These are phyloP conservation scores for Pandemis corylana DNA, from an alignment of 2,888 invertebrate species.

Conservation along the genomic window DNA sequence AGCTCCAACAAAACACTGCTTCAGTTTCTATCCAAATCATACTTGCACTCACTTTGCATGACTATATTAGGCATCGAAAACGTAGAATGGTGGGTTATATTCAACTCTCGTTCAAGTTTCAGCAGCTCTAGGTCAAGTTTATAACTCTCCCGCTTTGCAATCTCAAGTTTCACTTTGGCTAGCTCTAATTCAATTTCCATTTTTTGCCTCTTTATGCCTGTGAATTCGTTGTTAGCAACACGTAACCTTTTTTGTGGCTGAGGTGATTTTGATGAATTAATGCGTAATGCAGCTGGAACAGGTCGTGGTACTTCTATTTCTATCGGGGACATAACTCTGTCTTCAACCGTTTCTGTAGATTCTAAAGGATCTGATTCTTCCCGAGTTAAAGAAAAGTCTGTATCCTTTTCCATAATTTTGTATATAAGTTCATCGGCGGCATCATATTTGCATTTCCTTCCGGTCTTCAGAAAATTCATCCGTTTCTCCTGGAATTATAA, in stretches of 20 bases:
- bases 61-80: background rate
- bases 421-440: slow-evolving; percentile 1
- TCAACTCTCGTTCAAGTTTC: slow-evolving; percentile 6
- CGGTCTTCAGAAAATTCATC: background rate
- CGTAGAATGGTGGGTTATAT: background rate
- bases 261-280: background rate
- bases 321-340: background rate
- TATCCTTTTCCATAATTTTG: background rate
- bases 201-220: background rate
- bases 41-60: background rate
- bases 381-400: background rate
- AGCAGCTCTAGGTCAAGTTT: slow-evolving; percentile 4
- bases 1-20: too few species aligned
- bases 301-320: too few species aligned
- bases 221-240: background rate
- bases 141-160: slow-evolving; percentile 2
- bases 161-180: background rate
- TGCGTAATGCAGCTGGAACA: background rate
- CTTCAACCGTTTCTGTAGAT: background rate
- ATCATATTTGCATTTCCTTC: slow-evolving; percentile 7
- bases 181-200: background rate
- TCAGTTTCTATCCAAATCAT: background rate
- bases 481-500: slow-evolving; percentile 1
- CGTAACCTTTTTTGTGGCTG: background rate
- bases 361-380: background rate